Base-by-base conservation (phyloP, 2,888 invertebrate species). In the Lasioglossum figueresi region DNA sequence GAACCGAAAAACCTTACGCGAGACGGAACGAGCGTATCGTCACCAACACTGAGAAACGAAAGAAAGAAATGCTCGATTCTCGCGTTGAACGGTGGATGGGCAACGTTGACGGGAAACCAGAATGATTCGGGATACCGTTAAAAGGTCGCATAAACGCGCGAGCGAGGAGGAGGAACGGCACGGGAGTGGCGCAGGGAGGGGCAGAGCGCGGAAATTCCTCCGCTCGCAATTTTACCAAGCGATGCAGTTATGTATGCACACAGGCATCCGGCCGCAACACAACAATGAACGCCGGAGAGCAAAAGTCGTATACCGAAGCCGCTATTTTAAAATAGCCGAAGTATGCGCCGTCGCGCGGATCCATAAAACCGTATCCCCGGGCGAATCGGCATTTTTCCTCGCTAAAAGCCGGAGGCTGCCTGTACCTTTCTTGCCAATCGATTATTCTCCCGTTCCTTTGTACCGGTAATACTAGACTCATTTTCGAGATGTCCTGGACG, bases 101-200 rank as follows among this genome's bases (percentile, higher is more conserved):
- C 83, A 80, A 68, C 76, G 79, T 66, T 77, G 83, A 85, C 70
- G 63, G 85, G 83, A 85, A 83, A 83, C 83, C 71, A 76, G 68
- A 77, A 82, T 83, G 81, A 88, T 89, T 85, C 71, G 71, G 85
- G 82, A 75, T 76, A 52, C 78, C 82, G 81, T 85, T 89, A 83
- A 88, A 84, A 77, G 82, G 82, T 45, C 77, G 79, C 70, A 80
- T 78, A 75, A 83, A 84, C 70, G 80, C 59, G 82, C 76, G 74
- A 43, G 34, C 27, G 59, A 43, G 68, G 59, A 43, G 68, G 59
- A 66, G 63, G 23, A 40, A 77, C 59, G 70, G 27, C 48, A n/a
- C 4, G 52, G 80, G 31, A n/a, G 66, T 63, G 78, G 71, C 75
- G 70, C 48, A 37, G 40, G 14, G n/a, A 31, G 37, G 34, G 34